Evolutionary conservation across 2,888 invertebrate species (phyloP).

Genomic region (Leptinotarsa juncta): DNA sequence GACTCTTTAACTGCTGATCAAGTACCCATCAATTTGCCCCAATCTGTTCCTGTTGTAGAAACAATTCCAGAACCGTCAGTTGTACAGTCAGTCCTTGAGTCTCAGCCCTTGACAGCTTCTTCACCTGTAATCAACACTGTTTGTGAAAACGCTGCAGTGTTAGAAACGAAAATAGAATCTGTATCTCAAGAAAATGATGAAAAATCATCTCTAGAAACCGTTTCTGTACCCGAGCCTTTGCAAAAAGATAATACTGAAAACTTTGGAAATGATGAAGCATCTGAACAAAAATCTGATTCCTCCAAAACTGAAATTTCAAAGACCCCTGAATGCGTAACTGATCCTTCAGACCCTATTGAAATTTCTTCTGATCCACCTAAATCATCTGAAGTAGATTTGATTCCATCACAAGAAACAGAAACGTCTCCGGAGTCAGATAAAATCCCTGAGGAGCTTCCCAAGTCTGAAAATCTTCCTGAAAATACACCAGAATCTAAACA

Average conservation of each 20-base stretch:
- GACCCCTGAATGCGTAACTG: constrained; percentile 11
- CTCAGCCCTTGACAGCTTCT: constrained; percentile 28
- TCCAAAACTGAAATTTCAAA: constrained; percentile 1
- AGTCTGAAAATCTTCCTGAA: neutral
- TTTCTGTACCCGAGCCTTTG: neutral
- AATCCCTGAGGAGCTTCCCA: neutral
- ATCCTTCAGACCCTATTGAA: neutral
- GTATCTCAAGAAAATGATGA: neutral
- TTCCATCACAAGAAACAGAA: neutral
- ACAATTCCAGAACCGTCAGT: constrained; percentile 33
- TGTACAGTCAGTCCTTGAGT: constrained; percentile 30
- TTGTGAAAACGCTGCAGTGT: constrained; percentile 7
- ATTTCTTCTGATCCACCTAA: neutral
- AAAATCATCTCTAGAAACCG: neutral
- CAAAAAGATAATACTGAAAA: constrained; percentile 28
- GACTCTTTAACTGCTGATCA: constrained; percentile 61
- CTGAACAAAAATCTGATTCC: neutral
- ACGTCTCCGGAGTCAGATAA: neutral
- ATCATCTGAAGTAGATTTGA: neutral
- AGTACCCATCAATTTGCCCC: constrained; percentile 43
- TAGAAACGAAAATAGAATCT: constrained; percentile 13
- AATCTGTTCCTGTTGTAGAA: constrained; percentile 46
- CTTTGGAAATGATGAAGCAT: constrained; percentile 4
- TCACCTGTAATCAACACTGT: constrained; percentile 9
- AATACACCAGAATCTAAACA: neutral